phyloP scores from a whole-genome alignment of 2,113 vertebrate genomes.

The Leucopternis melanops region DNA sequence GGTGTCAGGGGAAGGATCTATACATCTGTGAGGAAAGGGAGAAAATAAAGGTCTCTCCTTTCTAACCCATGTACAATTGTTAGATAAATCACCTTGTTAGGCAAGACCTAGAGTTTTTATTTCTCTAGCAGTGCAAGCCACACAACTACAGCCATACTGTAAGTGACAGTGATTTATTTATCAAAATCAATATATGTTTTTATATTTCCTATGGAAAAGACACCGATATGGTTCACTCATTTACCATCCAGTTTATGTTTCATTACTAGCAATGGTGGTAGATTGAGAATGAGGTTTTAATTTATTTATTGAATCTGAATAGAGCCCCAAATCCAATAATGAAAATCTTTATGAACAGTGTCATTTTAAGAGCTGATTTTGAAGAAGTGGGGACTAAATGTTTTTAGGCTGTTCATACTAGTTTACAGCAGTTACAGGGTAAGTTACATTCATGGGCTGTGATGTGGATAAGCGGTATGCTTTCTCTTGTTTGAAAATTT shows the following conservation, averaged over 20 bases:
- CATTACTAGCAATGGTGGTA: neutral
- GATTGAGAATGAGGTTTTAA: neutral
- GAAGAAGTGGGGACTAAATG: neutral
- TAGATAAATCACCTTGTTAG: neutral
- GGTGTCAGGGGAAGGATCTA: neutral
- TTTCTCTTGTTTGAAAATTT: constrained; percentile 25
- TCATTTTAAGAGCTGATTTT: neutral
- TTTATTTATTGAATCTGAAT: neutral
- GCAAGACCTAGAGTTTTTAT: neutral
- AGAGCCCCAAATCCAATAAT: neutral
- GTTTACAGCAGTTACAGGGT: neutral
- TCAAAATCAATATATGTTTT: neutral
- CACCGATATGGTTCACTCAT: neutral
- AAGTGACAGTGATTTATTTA: neutral
- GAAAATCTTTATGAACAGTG: neutral
- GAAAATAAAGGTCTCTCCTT: neutral
- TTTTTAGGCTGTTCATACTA: neutral
- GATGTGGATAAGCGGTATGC: neutral
- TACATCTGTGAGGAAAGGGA: neutral
- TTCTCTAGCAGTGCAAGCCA: neutral
- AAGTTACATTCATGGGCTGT: neutral
- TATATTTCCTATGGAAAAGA: neutral
- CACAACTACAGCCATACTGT: neutral
- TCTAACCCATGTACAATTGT: neutral
- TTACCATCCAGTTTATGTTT: neutral